A percentile compares a stretch with the other conserved stretches of the same genome.
These are phyloP conservation scores for Nemotelus nigrinus DNA, from an alignment of 2,888 invertebrate genomes.

Conservation along the genomic window DNA sequence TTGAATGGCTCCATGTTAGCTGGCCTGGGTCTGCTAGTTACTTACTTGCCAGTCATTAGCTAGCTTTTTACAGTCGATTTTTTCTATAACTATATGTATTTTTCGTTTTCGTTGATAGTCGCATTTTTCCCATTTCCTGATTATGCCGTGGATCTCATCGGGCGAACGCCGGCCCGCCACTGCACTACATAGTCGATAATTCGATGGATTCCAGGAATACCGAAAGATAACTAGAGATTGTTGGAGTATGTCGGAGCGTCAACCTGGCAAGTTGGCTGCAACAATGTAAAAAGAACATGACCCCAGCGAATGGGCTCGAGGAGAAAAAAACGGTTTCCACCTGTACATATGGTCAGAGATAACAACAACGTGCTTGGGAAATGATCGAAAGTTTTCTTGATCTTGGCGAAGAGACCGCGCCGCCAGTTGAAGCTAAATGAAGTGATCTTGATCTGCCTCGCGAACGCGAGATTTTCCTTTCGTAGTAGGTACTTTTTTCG, in stretches of 20 bases:
- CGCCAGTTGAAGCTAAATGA: too few species aligned
- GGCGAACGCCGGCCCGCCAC: not conserved
- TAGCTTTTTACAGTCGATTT: conserved; percentile 2
- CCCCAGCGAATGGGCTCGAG: not conserved
- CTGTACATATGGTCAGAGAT: not conserved
- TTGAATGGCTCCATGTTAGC: conserved; percentile 31
- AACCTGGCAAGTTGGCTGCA: not conserved
- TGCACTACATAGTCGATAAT: not conserved
- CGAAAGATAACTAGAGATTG: conserved; percentile 13
- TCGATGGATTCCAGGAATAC: conserved; percentile 7
- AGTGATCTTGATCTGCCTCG: conserved; percentile 9
- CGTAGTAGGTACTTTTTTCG: not conserved
- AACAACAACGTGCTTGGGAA: not conserved
- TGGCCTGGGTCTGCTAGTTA: not conserved
- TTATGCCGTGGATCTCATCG: conserved; percentile 1
- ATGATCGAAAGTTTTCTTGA: conserved; percentile 19
- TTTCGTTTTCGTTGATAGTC: not conserved
- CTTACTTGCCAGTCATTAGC: conserved; percentile 17
- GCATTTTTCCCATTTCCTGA: not conserved
- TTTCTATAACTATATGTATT: not conserved
- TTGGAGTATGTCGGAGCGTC: conserved; percentile 10
- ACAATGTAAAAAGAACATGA: not conserved
- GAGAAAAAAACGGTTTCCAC: conserved; percentile 15
- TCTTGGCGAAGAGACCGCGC: not conserved
- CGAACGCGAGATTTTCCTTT: not conserved